phyloP scores from a whole-genome alignment of 2,113 vertebrate genomes.

The Mixornis gularis region DNA sequence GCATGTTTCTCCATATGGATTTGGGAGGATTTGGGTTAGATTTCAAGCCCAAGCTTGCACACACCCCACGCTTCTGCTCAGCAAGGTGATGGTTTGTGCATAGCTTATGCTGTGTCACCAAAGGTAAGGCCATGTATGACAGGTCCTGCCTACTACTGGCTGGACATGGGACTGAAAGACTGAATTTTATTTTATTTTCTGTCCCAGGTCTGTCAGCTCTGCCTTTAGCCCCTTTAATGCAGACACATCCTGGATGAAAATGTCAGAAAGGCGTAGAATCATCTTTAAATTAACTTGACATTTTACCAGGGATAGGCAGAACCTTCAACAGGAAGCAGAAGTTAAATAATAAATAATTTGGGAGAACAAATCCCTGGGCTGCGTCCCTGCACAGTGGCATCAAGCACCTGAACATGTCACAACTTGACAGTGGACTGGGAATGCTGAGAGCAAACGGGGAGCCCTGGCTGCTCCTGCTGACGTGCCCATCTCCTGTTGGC shows the following conservation, averaged over 20 bases:
- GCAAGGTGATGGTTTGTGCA: not conserved
- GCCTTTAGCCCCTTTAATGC: not conserved
- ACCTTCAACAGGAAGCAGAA: not conserved
- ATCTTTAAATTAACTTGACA: conserved; percentile 60
- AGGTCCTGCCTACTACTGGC: not conserved
- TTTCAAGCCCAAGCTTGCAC: not conserved
- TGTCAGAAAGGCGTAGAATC: not conserved
- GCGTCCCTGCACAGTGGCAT: not conserved
- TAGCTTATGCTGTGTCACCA: not conserved
- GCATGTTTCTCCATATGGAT: not conserved
- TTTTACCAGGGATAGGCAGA: conserved; percentile 23
- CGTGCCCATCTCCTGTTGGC: rapidly evolving
- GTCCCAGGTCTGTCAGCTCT: not conserved
- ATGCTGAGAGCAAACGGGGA: not conserved
- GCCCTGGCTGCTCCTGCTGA: not conserved
- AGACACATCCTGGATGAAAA: conserved; percentile 37
- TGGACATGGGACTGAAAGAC: not conserved
- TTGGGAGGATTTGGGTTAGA: not conserved
- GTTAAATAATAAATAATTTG: conserved; percentile 22
- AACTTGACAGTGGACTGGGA: not conserved
- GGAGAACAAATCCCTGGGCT: not conserved
- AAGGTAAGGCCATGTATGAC: rapidly evolving
- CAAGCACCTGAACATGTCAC: rapidly evolving
- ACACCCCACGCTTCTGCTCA: not conserved
- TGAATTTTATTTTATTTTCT: not conserved